These are phyloP conservation scores for Megalonaias nervosa DNA, from an alignment of 1,140 invertebrate species.

Conservation along the genomic window DNA sequence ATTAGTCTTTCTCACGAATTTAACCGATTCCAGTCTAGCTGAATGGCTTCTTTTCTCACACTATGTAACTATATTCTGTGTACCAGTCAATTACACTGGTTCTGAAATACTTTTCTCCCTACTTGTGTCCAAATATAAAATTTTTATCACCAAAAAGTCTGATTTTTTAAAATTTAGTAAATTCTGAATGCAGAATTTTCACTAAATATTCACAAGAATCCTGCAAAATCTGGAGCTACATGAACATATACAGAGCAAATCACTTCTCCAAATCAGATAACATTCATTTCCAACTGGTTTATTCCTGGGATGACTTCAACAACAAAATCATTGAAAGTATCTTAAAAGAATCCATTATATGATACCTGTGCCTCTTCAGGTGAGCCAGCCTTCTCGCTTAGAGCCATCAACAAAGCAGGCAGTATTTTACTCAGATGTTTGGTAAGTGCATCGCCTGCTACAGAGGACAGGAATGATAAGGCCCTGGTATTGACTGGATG, in stretches of 20 bases:
- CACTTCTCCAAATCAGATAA: background rate
- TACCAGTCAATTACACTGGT: too few relatives aligned
- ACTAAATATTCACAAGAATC: background rate
- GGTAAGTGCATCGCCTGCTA: slow-evolving; percentile 93
- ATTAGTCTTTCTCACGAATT: too few relatives aligned
- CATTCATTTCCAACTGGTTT: background rate
- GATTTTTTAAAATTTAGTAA: too few relatives aligned
- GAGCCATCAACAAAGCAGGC: slow-evolving; percentile 87
- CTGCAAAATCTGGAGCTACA: background rate
- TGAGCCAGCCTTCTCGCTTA: slow-evolving; percentile 77
- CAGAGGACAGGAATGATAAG: slow-evolving; percentile 90
- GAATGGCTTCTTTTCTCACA: too few relatives aligned
- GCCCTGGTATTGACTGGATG: slow-evolving; percentile 92
- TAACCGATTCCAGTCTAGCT: too few relatives aligned
- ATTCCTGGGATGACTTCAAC: background rate
- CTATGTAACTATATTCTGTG: too few relatives aligned
- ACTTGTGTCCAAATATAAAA: too few relatives aligned
- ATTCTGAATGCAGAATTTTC: background rate
- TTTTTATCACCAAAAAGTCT: too few relatives aligned
- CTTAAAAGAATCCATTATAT: background rate
- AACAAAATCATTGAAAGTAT: slow-evolving; percentile 2
- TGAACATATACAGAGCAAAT: background rate
- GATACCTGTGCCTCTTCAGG: slow-evolving; percentile 69
- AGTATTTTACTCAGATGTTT: slow-evolving; percentile 92
- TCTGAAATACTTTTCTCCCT: too few relatives aligned